These are phyloP conservation scores for Petaurus breviceps DNA, from an alignment of 2,113 vertebrate genomes.

Conservation along the genomic window DNA sequence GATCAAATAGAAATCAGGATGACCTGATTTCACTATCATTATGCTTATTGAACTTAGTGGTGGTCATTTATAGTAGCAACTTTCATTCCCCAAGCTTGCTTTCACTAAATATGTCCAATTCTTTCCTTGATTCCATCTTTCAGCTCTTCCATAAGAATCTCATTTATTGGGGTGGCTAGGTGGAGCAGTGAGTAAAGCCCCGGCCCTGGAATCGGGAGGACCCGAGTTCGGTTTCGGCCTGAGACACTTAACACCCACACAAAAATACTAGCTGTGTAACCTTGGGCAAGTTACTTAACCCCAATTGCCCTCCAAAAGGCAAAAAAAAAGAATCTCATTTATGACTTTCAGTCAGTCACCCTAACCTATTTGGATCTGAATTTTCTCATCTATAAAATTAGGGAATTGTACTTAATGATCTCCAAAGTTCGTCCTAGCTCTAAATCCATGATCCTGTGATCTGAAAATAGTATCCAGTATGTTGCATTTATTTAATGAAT, in stretches of 20 bases:
- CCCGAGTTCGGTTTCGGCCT: too few species aligned
- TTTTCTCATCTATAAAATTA: not conserved
- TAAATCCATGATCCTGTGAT: not conserved
- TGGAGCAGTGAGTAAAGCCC: too few species aligned
- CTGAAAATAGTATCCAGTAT: not conserved
- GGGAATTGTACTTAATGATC: not conserved
- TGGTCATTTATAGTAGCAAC: not conserved
- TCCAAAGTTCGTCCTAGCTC: not conserved
- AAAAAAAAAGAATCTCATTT: not conserved
- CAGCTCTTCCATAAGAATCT: not conserved
- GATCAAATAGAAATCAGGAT: constrained; percentile 6
- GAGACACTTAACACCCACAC: too few species aligned
- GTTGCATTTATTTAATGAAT: not conserved
- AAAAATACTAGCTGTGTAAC: too few species aligned
- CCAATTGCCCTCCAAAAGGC: too few species aligned
- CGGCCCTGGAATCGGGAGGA: too few species aligned
- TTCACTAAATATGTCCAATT: constrained; percentile 55
- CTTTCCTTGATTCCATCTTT: not conserved
- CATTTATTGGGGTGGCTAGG: too few species aligned
- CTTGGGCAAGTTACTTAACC: too few species aligned
- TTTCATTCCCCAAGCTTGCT: constrained; percentile 22
- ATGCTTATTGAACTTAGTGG: not conserved
- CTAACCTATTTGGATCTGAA: not conserved
- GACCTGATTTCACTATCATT: not conserved
- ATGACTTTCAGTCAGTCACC: not conserved